These are phyloP conservation scores for Heliconius hermathena DNA, from an alignment of 1,140 invertebrate genomes.

Conservation along the genomic window DNA sequence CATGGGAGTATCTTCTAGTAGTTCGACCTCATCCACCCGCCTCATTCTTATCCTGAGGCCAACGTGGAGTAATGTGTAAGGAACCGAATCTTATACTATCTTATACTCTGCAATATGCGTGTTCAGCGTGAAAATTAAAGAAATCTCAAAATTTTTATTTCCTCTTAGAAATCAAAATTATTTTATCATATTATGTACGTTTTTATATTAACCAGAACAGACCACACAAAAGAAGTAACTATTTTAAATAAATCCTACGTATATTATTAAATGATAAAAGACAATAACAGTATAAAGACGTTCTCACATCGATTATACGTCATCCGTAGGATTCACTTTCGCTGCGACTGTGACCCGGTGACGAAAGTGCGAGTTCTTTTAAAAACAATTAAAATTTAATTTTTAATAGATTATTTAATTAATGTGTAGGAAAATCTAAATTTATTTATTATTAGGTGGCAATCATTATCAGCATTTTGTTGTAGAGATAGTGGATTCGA, in stretches of 20 bases:
- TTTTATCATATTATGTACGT: too few relatives aligned
- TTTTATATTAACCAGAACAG: too few relatives aligned
- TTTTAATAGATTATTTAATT: slow-evolving; percentile 18
- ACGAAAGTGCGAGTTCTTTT: slow-evolving; percentile 18
- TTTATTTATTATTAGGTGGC: background rate
- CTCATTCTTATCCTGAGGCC: too few relatives aligned
- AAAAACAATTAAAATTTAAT: slow-evolving; percentile 12
- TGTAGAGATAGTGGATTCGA: background rate
- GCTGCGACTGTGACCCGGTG: background rate
- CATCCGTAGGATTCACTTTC: slow-evolving; percentile 29
- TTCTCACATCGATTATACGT: slow-evolving; percentile 21
- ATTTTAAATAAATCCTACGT: background rate
- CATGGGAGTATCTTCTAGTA: too few relatives aligned
- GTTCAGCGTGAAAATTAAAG: too few relatives aligned
- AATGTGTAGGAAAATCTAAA: background rate
- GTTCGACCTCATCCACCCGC: too few relatives aligned
- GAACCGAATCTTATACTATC: too few relatives aligned
- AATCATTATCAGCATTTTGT: background rate
- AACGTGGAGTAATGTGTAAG: too few relatives aligned
- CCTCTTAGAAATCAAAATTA: too few relatives aligned
- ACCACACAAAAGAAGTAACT: background rate
- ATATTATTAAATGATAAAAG: background rate
- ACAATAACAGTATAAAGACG: slow-evolving; percentile 9
- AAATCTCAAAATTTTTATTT: too few relatives aligned
- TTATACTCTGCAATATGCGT: too few relatives aligned